A percentile compares a stretch with the other conserved stretches of the same genome.
Evolutionary conservation across 2,113 vertebrate species (phyloP).

Genomic region (Lepus europaeus): DNA sequence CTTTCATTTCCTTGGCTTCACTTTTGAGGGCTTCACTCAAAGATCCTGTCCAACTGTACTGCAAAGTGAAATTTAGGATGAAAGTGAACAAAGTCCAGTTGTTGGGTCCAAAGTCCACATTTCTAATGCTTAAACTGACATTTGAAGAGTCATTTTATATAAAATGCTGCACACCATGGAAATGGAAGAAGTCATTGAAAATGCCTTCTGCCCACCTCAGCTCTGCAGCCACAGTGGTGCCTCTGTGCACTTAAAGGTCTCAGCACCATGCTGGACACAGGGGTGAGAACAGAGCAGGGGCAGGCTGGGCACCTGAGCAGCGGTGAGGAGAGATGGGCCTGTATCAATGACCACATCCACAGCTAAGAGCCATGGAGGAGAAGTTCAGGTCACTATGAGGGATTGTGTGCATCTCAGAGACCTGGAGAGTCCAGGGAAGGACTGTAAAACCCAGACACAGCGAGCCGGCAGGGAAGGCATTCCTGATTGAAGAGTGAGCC

Average conservation of each 20-base stretch:
- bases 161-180: neutral
- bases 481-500: neutral
- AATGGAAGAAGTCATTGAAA: neutral
- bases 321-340: too few relatives aligned
- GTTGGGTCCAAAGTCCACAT: neutral
- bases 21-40: neutral
- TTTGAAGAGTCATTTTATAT: neutral
- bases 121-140: neutral
- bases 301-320: neutral
- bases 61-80: neutral
- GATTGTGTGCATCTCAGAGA: neutral
- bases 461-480: neutral
- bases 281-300: neutral
- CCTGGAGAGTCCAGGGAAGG: neutral
- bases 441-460: neutral
- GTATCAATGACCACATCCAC: neutral
- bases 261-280: neutral
- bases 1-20: neutral
- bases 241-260: neutral
- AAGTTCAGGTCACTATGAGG: neutral
- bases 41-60: neutral
- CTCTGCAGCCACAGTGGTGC: rapidly evolving
- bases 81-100: neutral
- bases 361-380: neutral
- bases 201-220: neutral